phyloP scores from a whole-genome alignment of 2,797 vertebrate genomes.

The Lepus townsendii region DNA sequence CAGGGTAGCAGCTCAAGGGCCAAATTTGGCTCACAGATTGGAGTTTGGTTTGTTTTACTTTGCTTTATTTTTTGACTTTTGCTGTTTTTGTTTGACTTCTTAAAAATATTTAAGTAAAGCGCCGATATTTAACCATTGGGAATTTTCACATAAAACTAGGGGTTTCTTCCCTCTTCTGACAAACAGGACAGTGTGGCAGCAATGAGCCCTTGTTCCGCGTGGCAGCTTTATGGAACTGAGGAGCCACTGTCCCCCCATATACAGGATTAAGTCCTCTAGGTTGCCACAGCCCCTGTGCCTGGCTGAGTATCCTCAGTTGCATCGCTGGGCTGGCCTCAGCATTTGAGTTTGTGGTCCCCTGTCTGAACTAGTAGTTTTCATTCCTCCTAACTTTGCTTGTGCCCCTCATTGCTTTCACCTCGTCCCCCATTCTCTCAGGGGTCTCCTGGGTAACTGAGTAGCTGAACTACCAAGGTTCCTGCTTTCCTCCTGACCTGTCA shows the following conservation, averaged over 20 bases:
- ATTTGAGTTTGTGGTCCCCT: not conserved
- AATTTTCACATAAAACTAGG: not conserved
- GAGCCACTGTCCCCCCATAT: no score
- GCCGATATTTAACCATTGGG: not conserved
- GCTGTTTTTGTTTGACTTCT: constrained; percentile 43
- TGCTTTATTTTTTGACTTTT: not conserved
- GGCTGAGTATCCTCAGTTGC: not conserved
- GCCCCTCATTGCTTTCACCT: not conserved
- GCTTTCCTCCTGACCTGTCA: not conserved
- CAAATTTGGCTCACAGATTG: not conserved
- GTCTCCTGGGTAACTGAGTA: not conserved
- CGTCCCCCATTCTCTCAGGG: not conserved
- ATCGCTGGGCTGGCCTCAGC: not conserved
- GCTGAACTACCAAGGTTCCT: not conserved
- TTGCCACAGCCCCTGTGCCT: not conserved
- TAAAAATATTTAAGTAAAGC: constrained; percentile 9
- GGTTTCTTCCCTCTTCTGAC: constrained; percentile 1
- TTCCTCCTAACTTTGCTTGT: not conserved
- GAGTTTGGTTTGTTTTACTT: not conserved
- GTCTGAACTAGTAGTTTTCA: not conserved
- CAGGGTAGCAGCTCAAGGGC: not conserved
- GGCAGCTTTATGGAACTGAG: not conserved
- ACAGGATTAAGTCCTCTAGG: not conserved
- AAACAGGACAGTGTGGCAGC: not conserved
- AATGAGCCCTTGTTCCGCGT: not conserved